Evolutionary conservation across 1,140 invertebrate species (phyloP), one percentile per base, ranked within the genome.

Genomic region (Drosophila oshimai): DNA sequence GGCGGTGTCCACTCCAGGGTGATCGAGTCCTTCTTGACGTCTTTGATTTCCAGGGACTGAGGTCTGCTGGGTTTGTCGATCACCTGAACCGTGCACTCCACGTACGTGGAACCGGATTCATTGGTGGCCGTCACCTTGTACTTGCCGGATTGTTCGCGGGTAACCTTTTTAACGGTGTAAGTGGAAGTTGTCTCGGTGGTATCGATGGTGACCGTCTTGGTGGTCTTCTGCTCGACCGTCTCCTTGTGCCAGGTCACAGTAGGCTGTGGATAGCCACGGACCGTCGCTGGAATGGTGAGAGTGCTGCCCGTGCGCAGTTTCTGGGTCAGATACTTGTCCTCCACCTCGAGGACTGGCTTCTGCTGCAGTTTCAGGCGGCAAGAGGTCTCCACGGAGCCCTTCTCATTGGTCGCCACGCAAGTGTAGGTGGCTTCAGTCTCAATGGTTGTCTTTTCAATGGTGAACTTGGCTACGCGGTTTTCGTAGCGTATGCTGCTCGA

Each of bases 51-150:
- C 1, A 98, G 92, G 10, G 95, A 95, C 29, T 96, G 94, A 0
- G 97, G 97, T 80, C 94, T 94, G 54, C 94, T 93, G 4, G 97
- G 97, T 90, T 96, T 96, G 79, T 97, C 97, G 46, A 96, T 95
- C n/a, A 98, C 96, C 91, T 94, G 92, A 6, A 98, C 93, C 29
- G 93, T 93, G 62, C 96, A 91, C 75, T 97, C 95, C 6, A 94
- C 91, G n/a, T 93, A 92, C 13, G 94, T 93, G 9, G 92, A 92
- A 6, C 97, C 97, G 47, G 94, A 94, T 33, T 93, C 92, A 88
- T 96, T 96, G n/a, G 90, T 92, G 10, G 94, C 95, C 67, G 92
- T 93, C 2, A 95, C 90, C 12, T 93, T 93, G 73, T 95, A 96
- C 33, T 92, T 94, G 6, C 93, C 95, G 2, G 93, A 92, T 75